Evolutionary conservation across 2,888 invertebrate species (phyloP).

Genomic region (Mesochorus sp.): DNA sequence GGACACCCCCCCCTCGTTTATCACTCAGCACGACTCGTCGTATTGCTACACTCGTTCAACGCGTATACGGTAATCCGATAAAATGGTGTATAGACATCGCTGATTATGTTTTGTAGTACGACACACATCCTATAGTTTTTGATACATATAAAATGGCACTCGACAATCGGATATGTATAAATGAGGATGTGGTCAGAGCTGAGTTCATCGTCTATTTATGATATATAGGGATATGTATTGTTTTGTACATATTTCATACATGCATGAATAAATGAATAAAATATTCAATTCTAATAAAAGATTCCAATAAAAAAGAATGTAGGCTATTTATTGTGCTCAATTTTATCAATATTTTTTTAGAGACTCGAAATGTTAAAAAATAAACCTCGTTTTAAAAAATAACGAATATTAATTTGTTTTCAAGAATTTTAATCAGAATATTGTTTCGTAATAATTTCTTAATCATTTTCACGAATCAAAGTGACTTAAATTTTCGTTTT

Average conservation of each 20-base stretch:
- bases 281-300: constrained; percentile 28
- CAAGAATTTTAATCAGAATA: too few relatives aligned
- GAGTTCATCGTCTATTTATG: constrained; percentile 45
- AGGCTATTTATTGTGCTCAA: constrained; percentile 11
- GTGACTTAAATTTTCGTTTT: too few relatives aligned
- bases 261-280: constrained; percentile 43
- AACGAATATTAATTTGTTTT: too few relatives aligned
- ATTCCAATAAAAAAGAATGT: constrained; percentile 3
- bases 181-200: constrained; percentile 35
- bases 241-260: constrained; percentile 22
- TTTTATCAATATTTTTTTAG: neutral
- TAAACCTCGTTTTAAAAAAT: too few relatives aligned
- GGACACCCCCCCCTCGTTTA: neutral
- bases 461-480: too few relatives aligned
- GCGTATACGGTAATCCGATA: constrained; percentile 29
- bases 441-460: too few relatives aligned
- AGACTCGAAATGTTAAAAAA: too few relatives aligned
- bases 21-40: constrained; percentile 19
- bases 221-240: constrained; percentile 1
- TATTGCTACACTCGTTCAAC: constrained; percentile 23
- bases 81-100: neutral
- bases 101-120: constrained; percentile 33
- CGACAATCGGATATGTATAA: neutral
- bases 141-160: constrained; percentile 11
- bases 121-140: constrained; percentile 13